These are phyloP conservation scores for Sceloporus tristichus DNA, from an alignment of 2,113 vertebrate genomes.

Conservation along the genomic window DNA sequence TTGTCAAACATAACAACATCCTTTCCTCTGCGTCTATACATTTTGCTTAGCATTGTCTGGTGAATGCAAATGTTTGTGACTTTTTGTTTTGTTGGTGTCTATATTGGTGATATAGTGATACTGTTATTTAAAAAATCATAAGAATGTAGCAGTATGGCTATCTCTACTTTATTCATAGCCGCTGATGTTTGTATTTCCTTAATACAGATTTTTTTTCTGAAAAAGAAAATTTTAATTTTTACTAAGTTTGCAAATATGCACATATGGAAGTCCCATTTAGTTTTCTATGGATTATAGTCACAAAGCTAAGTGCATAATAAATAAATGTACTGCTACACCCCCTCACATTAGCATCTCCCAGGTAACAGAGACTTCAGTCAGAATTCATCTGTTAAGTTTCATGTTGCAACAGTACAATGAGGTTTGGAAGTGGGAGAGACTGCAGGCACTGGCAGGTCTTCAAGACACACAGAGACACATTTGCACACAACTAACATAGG, in stretches of 20 bases:
- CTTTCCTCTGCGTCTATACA: too few relatives aligned
- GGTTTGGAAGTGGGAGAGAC: not conserved
- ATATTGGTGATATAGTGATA: not conserved
- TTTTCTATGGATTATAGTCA: constrained; percentile 26
- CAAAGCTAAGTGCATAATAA: constrained; percentile 38
- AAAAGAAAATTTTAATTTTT: constrained; percentile 13
- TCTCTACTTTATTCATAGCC: not conserved
- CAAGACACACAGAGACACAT: too few relatives aligned
- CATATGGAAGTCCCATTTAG: not conserved
- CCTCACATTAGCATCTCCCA: constrained; percentile 65
- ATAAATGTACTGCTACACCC: constrained; percentile 44
- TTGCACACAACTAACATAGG: not conserved
- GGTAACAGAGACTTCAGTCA: constrained; percentile 42
- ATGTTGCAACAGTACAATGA: not conserved
- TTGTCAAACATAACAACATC: not conserved
- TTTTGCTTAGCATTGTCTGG: not conserved
- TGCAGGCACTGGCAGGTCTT: not conserved
- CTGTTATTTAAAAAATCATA: not conserved
- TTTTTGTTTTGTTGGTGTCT: not conserved
- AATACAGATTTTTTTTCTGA: constrained; percentile 19
- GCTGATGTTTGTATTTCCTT: not conserved
- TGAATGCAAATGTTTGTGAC: not conserved
- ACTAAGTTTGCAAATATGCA: constrained; percentile 19
- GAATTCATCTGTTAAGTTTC: constrained; percentile 20
- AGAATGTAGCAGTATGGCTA: not conserved